Evolutionary conservation across 1,140 invertebrate genomes (phyloP), one percentile per base, ranked within the genome.

Genomic region (Drosophila ficusphila): DNA sequence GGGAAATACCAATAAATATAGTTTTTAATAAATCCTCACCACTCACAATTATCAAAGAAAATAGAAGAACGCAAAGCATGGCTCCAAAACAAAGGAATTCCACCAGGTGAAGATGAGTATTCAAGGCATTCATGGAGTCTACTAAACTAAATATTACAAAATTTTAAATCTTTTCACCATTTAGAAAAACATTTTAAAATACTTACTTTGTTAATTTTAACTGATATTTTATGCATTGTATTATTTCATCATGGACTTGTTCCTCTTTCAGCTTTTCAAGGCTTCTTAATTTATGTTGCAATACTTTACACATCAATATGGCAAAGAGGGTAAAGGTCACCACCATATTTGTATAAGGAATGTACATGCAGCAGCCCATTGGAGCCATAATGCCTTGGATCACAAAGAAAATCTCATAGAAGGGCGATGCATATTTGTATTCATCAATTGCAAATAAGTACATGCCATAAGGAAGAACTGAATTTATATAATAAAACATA

Each of bases 291-390:
- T 85, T 81, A 16, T 90, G 71, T 11, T 90, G 88, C 46, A 90
- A 16, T 9, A 88, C 82, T 0, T 58, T 49, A 31, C 81, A 86
- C 88, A 90, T 90, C 4, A 90, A 54, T 2, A 90, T 90, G 34
- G 62, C 88, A 41, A 90, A 90, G 5, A 90, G 49, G 0, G 89
- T 90, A 49, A 83, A 90, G 12, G 83, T 81, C n/a, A 90, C 79
- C 41, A 90, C 64, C 34, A 90, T 61, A 68, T 85, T 90, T 0
- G 89, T 72, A 16, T 85, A 90, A 0, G 89, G 89, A 41, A 90
- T 90, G 29, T 90, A 90, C 89, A 90, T 90, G 60, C 89, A 90
- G 53, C 89, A 90, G 18, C 89, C 89, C 73, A 90, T 90, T 9
- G 89, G 89, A 3, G 89, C 75, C 64, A 90, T 89, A 21, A 90